Base-by-base conservation (phyloP, 2,888 invertebrate species). In the Drosophila basisetae region DNA sequence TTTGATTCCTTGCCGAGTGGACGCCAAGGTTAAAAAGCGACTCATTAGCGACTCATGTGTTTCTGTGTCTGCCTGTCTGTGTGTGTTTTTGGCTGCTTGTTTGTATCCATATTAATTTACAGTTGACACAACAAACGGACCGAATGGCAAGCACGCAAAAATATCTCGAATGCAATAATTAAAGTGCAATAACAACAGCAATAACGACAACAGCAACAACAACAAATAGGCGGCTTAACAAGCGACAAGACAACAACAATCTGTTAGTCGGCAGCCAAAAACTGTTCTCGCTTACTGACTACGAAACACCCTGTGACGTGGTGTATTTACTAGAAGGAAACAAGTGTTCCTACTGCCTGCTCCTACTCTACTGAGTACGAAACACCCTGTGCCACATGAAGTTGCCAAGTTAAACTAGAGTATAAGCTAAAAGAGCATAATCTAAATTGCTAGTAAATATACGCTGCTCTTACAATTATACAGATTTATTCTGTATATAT, bases 1-100 rank as follows among this genome's bases (percentile, higher is more conserved):
- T 39, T 41, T 47, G 50, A 28, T 30, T 56, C 47, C 30, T 54
- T 43, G 25, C 54, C 49, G n/a, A 31, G 22, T 47, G 65, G 59
- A 64, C 54, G 55, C 41, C 52, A 59, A 54, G 60, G 64, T 59
- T 49, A 70, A 71, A 66, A 71, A 65, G 65, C 66, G 47, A 68
- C 82, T 82, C 82, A 82, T 82, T 82, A 82, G 75, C 73, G 74
- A 59, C 69, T 61, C 55, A 53, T 60, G 65, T 74, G 49, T 66
- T 22, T 58, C 25, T 52, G n/a, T 54, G n/a, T 35, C 43, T 50
- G 49, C 5, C 22, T 13, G 22, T 13, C 47, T 22, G 16, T 35
- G 28, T 68, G 30, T 30, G 1, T 54, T 25, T 59, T 47, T 35
- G 16, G 43, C 18, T 56, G 28, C 59, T 30, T 53, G 55, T 39